Evolutionary conservation across 2,888 invertebrate genomes (phyloP).

Genomic region (Drosophila setosimentum): DNA sequence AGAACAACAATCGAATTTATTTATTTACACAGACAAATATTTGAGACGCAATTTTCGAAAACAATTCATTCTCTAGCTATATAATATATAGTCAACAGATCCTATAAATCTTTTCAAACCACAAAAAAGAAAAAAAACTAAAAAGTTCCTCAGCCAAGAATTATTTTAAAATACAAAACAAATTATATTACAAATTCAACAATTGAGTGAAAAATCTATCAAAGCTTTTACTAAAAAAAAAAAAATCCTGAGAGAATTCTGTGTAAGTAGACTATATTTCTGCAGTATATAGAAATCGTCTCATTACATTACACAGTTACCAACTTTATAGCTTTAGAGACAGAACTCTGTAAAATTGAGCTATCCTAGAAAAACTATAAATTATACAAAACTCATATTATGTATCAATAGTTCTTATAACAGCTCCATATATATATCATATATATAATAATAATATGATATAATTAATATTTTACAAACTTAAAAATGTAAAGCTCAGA

Average conservation of each 20-base stretch:
- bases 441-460: neutral
- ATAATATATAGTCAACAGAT: neutral
- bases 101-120: neutral
- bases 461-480: neutral
- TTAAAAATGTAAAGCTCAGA: neutral
- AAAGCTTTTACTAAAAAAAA: constrained; percentile 1
- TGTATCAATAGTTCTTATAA: neutral
- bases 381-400: neutral
- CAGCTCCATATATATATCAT: neutral
- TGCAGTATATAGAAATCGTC: neutral
- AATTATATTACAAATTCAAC: neutral
- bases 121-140: neutral
- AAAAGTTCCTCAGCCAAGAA: neutral
- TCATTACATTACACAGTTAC: neutral
- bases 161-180: neutral
- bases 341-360: neutral
- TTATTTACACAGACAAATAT: neutral
- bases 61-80: neutral
- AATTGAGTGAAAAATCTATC: neutral
- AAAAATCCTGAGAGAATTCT: neutral
- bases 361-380: neutral
- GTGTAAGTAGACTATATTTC: neutral
- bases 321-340: neutral
- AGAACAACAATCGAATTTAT: neutral
- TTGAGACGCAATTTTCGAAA: neutral